Percentiles rank a stretch among this genome's conserved stretches.
Conservation (phyloP, 2,113 vertebrate species). For the Neogobius melanostomus region DNA sequence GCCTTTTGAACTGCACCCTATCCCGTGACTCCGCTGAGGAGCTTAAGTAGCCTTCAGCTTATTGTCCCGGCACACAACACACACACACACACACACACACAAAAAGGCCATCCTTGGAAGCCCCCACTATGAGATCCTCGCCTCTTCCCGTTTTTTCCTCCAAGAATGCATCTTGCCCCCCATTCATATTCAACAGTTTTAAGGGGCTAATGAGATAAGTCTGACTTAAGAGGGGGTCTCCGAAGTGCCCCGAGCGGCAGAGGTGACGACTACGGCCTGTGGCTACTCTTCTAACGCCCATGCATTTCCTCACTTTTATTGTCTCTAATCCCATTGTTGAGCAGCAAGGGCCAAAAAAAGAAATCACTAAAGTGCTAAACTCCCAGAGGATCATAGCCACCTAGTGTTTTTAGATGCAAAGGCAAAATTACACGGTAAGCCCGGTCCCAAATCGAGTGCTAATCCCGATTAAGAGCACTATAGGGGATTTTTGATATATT, state of each 20-base stretch:
- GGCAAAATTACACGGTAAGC: slow-evolving; percentile 7
- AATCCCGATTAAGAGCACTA: neutral
- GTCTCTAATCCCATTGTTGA: slow-evolving; percentile 51
- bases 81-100: too few species aligned
- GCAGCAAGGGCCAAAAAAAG: slow-evolving; percentile 32
- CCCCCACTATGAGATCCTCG: slow-evolving; percentile 63
- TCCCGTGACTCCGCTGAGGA: slow-evolving; percentile 79
- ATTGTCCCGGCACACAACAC: slow-evolving; percentile 86
- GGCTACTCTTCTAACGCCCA: slow-evolving; percentile 52
- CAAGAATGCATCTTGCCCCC: slow-evolving; percentile 76
- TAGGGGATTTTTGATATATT: slow-evolving; percentile 1
- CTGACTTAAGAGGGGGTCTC: slow-evolving; percentile 81
- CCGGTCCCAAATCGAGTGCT: neutral
- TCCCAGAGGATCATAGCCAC: slow-evolving; percentile 16
- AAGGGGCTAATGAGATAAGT: slow-evolving; percentile 96
- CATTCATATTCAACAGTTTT: slow-evolving; percentile 96
- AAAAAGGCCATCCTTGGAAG: slow-evolving; percentile 77
- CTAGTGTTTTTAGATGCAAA: slow-evolving; percentile 12
- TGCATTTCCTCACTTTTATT: slow-evolving; percentile 53
- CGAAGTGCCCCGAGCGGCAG: slow-evolving; percentile 76
- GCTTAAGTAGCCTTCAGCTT: slow-evolving; percentile 86
- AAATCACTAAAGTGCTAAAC: slow-evolving; percentile 9
- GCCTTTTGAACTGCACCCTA: slow-evolving; percentile 69
- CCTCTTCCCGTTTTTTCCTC: slow-evolving; percentile 71
- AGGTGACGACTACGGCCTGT: slow-evolving; percentile 69